Evolutionary conservation across 1,140 invertebrate species (phyloP), one percentile per base, ranked within the genome.

Genomic region (Diuraphis noxia): DNA sequence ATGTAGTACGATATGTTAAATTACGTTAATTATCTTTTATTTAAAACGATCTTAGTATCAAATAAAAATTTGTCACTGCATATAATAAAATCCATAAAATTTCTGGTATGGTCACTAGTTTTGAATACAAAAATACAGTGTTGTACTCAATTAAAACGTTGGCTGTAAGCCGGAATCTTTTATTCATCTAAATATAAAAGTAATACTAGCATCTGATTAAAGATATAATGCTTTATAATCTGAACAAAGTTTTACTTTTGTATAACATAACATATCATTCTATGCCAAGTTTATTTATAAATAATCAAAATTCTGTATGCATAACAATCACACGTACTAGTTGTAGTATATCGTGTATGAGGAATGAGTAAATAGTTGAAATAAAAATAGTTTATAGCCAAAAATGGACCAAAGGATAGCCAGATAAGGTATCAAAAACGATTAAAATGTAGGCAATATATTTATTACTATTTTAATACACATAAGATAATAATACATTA

Each of bases 141-240:
- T 52, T 49, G 5, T 34, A 56, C 36, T 72, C 41, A 52, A 88
- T 88, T 88, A 63, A 63, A 88, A 63, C 63, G 25, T 56, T 88
- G 86, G 49, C 46, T 87, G 10, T 56, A 40, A 79, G 40, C 63
- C 34, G 63, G 19, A 2, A 90, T 79, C 25, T 90, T 43, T 41
- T 88, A 86, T 88, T 72, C 56, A 40, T 72, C 87, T 88, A 72
- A 90, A 90, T 90, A 79, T 90, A 90, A 90, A 77, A 52, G 30
- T 90, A 90, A 43, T 77, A 19, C 40, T 36, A 79, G 30, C 77
- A 72, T 90, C 30, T n/a, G 88, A 46, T 56, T 56, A 56, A 87
- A 56, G 21, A 87, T 87, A 87, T 87, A 56, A 86, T 49, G 19
- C 38, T 87, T 25, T 56, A 52, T 49, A 88, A 88, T 63, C 49